Evolutionary conservation across 2,797 vertebrate genomes (phyloP).

Genomic region (Hoplostethus mediterraneus): DNA sequence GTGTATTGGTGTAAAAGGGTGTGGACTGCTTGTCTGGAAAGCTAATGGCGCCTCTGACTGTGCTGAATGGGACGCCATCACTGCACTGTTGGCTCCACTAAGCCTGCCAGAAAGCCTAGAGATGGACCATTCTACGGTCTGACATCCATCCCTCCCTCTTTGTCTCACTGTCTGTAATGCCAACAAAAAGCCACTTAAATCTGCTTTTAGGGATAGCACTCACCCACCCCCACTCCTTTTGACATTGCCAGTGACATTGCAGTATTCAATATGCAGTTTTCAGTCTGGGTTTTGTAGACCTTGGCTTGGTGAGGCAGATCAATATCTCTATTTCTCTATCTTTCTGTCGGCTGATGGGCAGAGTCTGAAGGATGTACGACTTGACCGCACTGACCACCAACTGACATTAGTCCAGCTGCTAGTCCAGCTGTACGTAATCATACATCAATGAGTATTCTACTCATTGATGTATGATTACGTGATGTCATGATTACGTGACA

Average conservation of each 20-base stretch:
- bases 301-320: slow-evolving; percentile 39
- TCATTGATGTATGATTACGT: too few relatives aligned
- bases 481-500: too few relatives aligned
- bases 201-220: neutral
- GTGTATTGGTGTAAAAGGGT: neutral
- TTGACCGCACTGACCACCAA: too few relatives aligned
- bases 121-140: slow-evolving; percentile 29
- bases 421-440: too few relatives aligned
- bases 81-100: slow-evolving; percentile 60
- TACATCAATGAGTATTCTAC: too few relatives aligned
- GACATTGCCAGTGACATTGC: neutral
- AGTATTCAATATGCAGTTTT: slow-evolving; percentile 1
- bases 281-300: slow-evolving; percentile 35
- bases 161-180: slow-evolving; percentile 53
- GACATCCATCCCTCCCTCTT: slow-evolving; percentile 33
- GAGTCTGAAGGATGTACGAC: neutral
- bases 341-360: slow-evolving; percentile 1
- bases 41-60: slow-evolving; percentile 22
- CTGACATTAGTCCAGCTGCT: too few relatives aligned
- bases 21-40: slow-evolving; percentile 1
- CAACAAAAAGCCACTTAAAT: slow-evolving; percentile 60
- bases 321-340: slow-evolving; percentile 26
- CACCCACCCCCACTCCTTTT: neutral
- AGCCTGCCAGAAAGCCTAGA: slow-evolving; percentile 49
- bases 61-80: slow-evolving; percentile 20